Percentiles rank a stretch among this genome's conserved stretches.
phyloP scores from a whole-genome alignment of 2,113 vertebrate species.

The Microcebus lehilahytsara region DNA sequence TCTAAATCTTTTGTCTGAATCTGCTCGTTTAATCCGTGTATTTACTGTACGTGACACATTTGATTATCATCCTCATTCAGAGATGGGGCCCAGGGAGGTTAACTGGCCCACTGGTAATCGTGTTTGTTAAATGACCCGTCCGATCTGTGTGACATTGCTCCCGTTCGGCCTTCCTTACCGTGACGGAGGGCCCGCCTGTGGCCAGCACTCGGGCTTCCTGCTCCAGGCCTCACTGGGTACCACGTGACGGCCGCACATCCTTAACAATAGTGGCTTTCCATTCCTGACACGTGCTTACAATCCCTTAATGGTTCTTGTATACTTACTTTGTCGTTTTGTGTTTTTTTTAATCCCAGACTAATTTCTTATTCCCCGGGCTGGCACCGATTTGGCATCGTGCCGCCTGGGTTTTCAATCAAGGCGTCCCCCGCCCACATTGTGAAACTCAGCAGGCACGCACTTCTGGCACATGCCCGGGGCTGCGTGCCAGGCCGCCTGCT shows the following conservation, averaged over 20 bases:
- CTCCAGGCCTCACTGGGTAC: not conserved
- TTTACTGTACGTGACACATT: not conserved
- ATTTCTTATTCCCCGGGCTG: conserved; percentile 43
- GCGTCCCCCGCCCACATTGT: not conserved
- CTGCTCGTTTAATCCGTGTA: not conserved
- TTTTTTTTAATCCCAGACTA: conserved; percentile 11
- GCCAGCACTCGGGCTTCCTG: not conserved
- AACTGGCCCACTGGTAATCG: not conserved
- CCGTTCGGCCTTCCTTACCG: not conserved
- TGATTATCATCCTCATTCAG: not conserved
- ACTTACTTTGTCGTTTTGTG: not conserved
- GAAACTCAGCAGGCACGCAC: not conserved
- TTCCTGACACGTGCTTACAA: not conserved
- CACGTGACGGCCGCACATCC: accelerated
- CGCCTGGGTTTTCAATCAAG: conserved; percentile 5
- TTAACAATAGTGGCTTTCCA: not conserved
- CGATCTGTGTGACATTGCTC: not conserved
- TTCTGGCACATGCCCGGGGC: conserved; percentile 39
- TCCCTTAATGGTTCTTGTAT: not conserved
- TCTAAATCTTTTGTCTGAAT: not conserved
- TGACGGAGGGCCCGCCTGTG: not conserved
- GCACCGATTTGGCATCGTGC: not conserved
- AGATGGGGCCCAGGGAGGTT: not conserved
- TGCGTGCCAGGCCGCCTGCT: conserved; percentile 46
- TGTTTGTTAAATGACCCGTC: not conserved